Conservation (phyloP, 2,797 vertebrate genomes). For the Lophius americanus region DNA sequence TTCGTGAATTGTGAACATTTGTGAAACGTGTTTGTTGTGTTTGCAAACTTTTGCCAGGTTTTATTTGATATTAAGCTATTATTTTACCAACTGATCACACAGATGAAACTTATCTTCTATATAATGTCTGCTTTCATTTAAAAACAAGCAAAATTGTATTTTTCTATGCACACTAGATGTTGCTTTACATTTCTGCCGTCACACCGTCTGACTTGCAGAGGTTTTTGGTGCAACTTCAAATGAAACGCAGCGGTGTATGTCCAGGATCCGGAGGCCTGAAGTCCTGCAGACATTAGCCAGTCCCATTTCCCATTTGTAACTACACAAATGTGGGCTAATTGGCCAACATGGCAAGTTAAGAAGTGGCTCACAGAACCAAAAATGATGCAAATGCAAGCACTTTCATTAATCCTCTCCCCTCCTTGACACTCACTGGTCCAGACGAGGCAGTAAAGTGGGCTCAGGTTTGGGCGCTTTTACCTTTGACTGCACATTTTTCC, state of each 20-base stretch:
- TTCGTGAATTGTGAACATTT: no score
- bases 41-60: no score
- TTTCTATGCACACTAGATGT: no score
- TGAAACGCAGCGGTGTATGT: not conserved
- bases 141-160: no score
- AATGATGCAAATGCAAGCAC: conserved; percentile 19
- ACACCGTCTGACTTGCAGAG: not conserved
- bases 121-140: no score
- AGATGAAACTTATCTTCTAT: no score
- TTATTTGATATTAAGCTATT: no score
- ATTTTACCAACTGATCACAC: no score
- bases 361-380: conserved; percentile 16
- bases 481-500: conserved; percentile 50
- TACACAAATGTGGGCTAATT: conserved; percentile 32
- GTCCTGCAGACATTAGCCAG: not conserved
- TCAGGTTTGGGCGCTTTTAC: conserved; percentile 31
- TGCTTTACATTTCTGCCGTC: no score
- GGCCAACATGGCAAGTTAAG: conserved; percentile 20
- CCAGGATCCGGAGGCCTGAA: not conserved
- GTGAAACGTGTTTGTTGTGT: no score
- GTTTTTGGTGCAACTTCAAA: not conserved
- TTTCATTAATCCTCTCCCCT: conserved; percentile 20
- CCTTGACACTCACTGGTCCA: conserved; percentile 14
- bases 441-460: conserved; percentile 26
- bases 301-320: conserved; percentile 21